These are phyloP conservation scores for Neuroscelio doddi DNA, from an alignment of 2,888 invertebrate genomes.

Conservation along the genomic window DNA sequence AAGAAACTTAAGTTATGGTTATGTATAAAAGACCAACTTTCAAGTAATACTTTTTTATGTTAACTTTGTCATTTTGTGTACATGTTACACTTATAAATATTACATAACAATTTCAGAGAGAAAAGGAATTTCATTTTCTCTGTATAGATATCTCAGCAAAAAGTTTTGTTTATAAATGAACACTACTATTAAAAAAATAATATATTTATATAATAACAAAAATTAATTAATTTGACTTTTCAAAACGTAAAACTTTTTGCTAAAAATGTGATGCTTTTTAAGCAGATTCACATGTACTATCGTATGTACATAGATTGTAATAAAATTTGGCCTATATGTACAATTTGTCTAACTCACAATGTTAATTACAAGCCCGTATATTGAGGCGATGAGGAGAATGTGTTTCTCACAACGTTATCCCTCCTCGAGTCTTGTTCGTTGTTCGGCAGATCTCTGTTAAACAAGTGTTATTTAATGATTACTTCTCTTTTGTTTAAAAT, in stretches of 20 bases:
- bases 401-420: conserved; percentile 62
- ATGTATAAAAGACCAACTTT: conserved; percentile 60
- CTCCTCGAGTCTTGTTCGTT: conserved; percentile 60
- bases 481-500: conserved; percentile 3
- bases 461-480: conserved; percentile 4
- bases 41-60: conserved; percentile 20
- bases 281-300: too few species aligned
- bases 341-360: conserved; percentile 52
- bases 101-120: background rate
- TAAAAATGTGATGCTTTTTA: background rate
- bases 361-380: conserved; percentile 68
- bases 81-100: background rate
- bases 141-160: background rate
- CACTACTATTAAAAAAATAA: too few species aligned
- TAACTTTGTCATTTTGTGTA: background rate
- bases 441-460: conserved; percentile 62
- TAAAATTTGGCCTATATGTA: conserved; percentile 47
- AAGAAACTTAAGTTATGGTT: too few species aligned
- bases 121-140: too few species aligned
- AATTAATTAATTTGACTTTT: background rate
- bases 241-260: background rate
- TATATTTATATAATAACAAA: too few species aligned
- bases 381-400: conserved; percentile 68
- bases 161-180: background rate
- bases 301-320: background rate